phyloP scores from a whole-genome alignment of 2,797 vertebrate genomes.

The Alca torda region DNA sequence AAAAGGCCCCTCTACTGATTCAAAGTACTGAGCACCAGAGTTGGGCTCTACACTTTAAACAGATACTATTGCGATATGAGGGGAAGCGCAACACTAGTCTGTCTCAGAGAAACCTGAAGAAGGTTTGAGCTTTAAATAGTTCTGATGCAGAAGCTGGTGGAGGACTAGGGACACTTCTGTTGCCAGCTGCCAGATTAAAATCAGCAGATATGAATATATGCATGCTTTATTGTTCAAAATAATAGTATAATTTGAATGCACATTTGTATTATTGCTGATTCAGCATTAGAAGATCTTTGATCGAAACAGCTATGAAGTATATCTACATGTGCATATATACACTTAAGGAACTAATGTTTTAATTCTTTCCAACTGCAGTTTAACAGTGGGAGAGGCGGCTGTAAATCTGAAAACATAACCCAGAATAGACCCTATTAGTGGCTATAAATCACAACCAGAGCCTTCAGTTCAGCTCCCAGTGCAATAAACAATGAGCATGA shows the following conservation, averaged over 20 bases:
- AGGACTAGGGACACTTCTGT: not conserved
- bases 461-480: not conserved
- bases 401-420: constrained; percentile 45
- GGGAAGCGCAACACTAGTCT: not conserved
- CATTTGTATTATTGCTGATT: not conserved
- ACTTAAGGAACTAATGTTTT: not conserved
- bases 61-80: not conserved
- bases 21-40: not conserved
- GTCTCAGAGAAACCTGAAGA: not conserved
- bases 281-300: not conserved
- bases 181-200: not conserved
- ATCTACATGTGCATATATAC: too few relatives aligned
- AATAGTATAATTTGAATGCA: not conserved
- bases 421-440: constrained; percentile 13
- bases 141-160: not conserved
- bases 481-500: not conserved
- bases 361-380: constrained; percentile 1
- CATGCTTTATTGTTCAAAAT: not conserved
- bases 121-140: not conserved
- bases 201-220: not conserved
- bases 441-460: constrained; percentile 14
- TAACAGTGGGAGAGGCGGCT: not conserved
- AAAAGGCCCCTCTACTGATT: not conserved
- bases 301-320: not conserved
- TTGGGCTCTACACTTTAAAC: not conserved